These are phyloP conservation scores for Notolepis coatsorum DNA, from an alignment of 2,797 vertebrate species.

Conservation along the genomic window DNA sequence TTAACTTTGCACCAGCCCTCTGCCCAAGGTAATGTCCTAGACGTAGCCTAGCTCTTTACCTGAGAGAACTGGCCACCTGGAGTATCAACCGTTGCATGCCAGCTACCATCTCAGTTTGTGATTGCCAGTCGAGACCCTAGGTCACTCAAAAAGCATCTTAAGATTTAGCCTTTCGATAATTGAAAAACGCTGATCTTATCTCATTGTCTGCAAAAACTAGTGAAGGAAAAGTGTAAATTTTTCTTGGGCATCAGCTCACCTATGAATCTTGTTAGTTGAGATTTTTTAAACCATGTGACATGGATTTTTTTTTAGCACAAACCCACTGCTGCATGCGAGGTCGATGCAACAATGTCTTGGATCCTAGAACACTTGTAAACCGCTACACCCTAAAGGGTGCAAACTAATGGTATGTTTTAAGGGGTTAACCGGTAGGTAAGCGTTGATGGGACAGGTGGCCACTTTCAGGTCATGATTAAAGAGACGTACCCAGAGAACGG, in stretches of 20 bases:
- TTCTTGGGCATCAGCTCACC: constrained; percentile 11
- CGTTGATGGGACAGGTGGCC: constrained; percentile 29
- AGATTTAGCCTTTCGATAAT: constrained; percentile 14
- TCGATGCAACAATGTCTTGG: constrained; percentile 10
- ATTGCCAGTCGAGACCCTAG: background rate
- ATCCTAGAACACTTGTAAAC: constrained; percentile 19
- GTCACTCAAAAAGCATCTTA: background rate
- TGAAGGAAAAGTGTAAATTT: background rate
- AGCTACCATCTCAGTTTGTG: constrained; percentile 25
- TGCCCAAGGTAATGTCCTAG: constrained; percentile 41
- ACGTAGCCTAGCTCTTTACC: constrained; percentile 8
- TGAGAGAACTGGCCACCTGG: constrained; percentile 21
- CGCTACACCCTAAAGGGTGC: constrained; percentile 2
- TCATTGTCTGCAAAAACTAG: constrained; percentile 10
- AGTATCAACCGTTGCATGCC: constrained; percentile 38
- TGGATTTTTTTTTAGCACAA: constrained; percentile 20
- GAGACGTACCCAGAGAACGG: constrained; percentile 11
- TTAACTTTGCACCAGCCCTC: constrained; percentile 28
- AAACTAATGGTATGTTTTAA: constrained; percentile 7
- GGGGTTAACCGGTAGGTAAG: constrained; percentile 37
- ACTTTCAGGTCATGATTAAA: constrained; percentile 23
- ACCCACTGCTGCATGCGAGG: constrained; percentile 6
- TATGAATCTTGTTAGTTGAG: constrained; percentile 32
- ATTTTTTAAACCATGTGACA: constrained; percentile 20
- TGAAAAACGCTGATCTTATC: constrained; percentile 14